phyloP scores from a whole-genome alignment of 2,888 invertebrate genomes.

The Ophonus ardosiacus region DNA sequence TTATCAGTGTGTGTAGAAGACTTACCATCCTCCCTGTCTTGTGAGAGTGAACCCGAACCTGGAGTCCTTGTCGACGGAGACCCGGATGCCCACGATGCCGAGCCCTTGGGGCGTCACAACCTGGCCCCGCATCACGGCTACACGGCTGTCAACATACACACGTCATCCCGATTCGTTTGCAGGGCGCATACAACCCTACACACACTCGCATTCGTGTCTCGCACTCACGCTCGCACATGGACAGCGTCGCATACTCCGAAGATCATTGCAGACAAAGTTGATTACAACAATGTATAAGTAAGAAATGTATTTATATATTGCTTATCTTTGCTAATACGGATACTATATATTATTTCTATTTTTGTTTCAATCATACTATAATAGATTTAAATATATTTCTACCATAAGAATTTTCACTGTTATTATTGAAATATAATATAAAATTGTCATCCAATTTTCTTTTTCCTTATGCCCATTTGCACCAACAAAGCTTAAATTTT shows the following conservation, averaged over 20 bases:
- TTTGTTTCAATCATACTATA: too few species aligned
- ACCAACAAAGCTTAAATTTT: too few species aligned
- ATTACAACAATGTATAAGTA: not conserved
- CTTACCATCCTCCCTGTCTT: slow-evolving; percentile 96
- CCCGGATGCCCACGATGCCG: slow-evolving; percentile 97
- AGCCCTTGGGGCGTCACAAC: slow-evolving; percentile 96
- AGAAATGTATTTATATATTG: not conserved
- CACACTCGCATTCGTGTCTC: slow-evolving; percentile 41
- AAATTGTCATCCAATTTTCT: too few species aligned
- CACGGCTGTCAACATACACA: slow-evolving; percentile 86
- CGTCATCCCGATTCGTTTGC: slow-evolving; percentile 67
- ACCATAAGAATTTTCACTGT: too few species aligned
- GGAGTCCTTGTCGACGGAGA: slow-evolving; percentile 95
- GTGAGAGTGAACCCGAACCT: slow-evolving; percentile 97
- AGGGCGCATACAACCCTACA: slow-evolving; percentile 20
- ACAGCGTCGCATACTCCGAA: slow-evolving; percentile 22
- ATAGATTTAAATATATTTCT: too few species aligned
- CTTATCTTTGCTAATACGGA: not conserved
- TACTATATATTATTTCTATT: too few species aligned
- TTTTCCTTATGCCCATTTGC: too few species aligned
- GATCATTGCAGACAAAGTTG: not conserved
- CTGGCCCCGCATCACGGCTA: slow-evolving; percentile 98
- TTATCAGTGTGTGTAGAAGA: slow-evolving; percentile 72
- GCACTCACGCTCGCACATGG: slow-evolving; percentile 19
- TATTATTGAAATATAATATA: too few species aligned